A percentile compares a stretch with the other conserved stretches of the same genome.
These are phyloP conservation scores for Hymenopus coronatus DNA, from an alignment of 2,888 invertebrate species.

Conservation along the genomic window DNA sequence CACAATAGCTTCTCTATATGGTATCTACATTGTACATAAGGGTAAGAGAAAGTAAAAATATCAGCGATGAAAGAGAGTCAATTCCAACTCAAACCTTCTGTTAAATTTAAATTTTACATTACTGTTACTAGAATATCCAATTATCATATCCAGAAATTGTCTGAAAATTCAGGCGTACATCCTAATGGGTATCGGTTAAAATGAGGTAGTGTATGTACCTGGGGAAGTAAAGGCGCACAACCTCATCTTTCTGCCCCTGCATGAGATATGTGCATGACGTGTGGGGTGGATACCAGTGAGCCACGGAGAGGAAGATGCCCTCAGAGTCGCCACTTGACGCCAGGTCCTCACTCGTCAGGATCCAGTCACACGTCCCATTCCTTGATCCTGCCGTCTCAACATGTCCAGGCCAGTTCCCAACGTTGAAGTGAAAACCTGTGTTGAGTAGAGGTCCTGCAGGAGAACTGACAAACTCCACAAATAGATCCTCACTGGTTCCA, in stretches of 20 bases:
- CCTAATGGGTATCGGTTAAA: no score
- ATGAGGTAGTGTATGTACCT: conserved; percentile 56
- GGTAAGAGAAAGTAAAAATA: no score
- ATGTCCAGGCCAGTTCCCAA: conserved; percentile 91
- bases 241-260: conserved; percentile 81
- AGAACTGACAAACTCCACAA: conserved; percentile 85
- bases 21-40: no score
- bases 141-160: no score
- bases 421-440: conserved; percentile 93
- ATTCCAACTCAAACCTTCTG: no score
- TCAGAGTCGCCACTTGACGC: conserved; percentile 76
- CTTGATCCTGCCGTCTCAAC: conserved; percentile 84
- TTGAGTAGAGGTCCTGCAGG: conserved; percentile 86
- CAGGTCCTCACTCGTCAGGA: conserved; percentile 77
- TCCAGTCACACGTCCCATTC: conserved; percentile 86
- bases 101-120: no score
- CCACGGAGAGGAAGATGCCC: conserved; percentile 86
- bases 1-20: no score
- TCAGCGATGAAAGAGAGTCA: no score
- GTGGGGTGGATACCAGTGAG: conserved; percentile 92
- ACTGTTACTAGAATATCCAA: no score
- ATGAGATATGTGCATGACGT: conserved; percentile 90
- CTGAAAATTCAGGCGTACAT: no score
- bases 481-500: conserved; percentile 84
- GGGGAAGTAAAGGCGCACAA: conserved; percentile 86